Conservation (phyloP, 2,888 invertebrate genomes). For the Polydrusus cervinus region DNA sequence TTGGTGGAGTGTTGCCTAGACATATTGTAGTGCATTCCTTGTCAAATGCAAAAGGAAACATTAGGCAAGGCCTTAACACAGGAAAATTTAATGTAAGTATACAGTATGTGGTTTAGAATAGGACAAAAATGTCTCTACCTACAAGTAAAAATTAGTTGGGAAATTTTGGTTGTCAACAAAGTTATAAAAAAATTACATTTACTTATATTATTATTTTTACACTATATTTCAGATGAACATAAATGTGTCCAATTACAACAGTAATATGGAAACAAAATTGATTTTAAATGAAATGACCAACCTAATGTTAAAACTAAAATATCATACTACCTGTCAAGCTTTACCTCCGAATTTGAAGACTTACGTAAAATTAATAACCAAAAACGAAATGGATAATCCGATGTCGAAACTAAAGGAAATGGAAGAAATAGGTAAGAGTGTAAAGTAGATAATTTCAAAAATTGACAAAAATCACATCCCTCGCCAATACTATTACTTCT, state of each 20-base stretch:
- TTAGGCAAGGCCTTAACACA: conserved; percentile 40
- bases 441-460: too few species aligned
- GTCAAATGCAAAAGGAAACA: conserved; percentile 41
- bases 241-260: conserved; percentile 33
- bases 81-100: conserved; percentile 43
- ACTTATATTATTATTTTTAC: too few species aligned
- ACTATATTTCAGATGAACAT: conserved; percentile 47
- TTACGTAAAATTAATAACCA: conserved; percentile 57
- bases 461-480: background rate
- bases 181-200: too few species aligned
- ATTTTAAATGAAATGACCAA: conserved; percentile 56
- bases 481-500: too few species aligned
- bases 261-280: conserved; percentile 40
- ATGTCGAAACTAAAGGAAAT: conserved; percentile 57
- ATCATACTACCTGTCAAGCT: conserved; percentile 58
- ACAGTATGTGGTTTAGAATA: background rate
- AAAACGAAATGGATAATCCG: conserved; percentile 54
- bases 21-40: conserved; percentile 36
- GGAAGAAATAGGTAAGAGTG: conserved; percentile 58
- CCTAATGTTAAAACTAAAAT: conserved; percentile 56
- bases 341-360: conserved; percentile 53
- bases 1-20: conserved; percentile 45
- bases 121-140: too few species aligned
- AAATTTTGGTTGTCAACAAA: too few species aligned
- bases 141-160: too few species aligned